These are phyloP conservation scores for Procavia capensis DNA, from an alignment of 2,113 vertebrate genomes.

Conservation along the genomic window DNA sequence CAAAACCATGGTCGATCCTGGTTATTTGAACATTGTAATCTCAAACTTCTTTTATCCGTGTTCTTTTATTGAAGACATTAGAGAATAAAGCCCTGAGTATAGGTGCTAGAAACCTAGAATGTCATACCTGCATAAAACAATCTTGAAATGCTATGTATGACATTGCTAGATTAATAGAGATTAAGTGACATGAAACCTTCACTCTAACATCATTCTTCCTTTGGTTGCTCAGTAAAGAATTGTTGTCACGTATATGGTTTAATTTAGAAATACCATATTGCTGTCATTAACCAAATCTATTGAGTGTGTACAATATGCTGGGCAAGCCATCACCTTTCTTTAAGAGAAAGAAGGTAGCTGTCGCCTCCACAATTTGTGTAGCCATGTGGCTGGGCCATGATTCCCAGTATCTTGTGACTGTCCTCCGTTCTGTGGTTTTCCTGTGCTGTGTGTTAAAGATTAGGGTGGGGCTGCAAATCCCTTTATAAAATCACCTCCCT, in stretches of 20 bases:
- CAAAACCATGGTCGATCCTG: not conserved
- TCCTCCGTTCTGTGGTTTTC: no score
- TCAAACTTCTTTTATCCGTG: not conserved
- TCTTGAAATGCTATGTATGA: not conserved
- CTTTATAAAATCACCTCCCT: no score
- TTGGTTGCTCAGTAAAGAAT: not conserved
- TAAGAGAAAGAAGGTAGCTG: not conserved
- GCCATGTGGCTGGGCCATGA: no score
- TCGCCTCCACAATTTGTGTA: no score
- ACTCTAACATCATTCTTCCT: not conserved
- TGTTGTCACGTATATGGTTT: not conserved
- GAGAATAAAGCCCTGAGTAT: not conserved
- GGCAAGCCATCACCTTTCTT: not conserved
- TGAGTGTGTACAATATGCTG: not conserved
- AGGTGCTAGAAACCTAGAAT: not conserved
- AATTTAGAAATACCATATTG: not conserved
- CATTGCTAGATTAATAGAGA: not conserved
- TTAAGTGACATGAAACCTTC: not conserved
- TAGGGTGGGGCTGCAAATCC: no score
- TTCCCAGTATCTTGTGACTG: no score
- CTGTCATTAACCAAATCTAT: slow-evolving; percentile 3
- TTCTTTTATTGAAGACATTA: not conserved
- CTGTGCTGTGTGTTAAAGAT: no score
- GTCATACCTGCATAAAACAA: not conserved
- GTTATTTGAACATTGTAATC: not conserved